These are phyloP conservation scores for Centropristis striata DNA, from an alignment of 2,113 vertebrate genomes.

Conservation along the genomic window DNA sequence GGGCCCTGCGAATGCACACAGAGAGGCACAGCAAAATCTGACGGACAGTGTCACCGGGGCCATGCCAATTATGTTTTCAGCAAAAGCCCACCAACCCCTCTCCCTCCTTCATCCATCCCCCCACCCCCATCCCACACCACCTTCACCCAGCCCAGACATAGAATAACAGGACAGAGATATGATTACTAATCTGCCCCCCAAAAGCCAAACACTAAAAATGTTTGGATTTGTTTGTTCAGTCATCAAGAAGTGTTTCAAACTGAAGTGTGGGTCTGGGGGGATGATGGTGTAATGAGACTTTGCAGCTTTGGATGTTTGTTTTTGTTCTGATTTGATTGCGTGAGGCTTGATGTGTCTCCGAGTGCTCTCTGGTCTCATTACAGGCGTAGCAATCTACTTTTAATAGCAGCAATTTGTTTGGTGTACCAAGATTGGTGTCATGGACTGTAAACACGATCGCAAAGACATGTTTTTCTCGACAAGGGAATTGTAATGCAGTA, in stretches of 20 bases:
- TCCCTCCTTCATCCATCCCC: conserved; percentile 48
- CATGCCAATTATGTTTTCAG: conserved; percentile 84
- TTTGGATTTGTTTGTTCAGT: conserved; percentile 80
- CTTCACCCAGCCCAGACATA: conserved; percentile 67
- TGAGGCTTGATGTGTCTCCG: conserved; percentile 69
- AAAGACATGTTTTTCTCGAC: conserved; percentile 22
- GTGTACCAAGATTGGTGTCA: conserved; percentile 42
- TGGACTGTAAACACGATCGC: conserved; percentile 30
- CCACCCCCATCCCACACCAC: conserved; percentile 22
- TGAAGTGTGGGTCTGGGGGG: conserved; percentile 61
- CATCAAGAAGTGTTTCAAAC: conserved; percentile 80
- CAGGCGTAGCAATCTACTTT: conserved; percentile 70
- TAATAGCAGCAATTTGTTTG: conserved; percentile 75
- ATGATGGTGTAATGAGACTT: conserved; percentile 71
- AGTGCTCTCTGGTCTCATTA: conserved; percentile 56
- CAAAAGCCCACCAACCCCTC: conserved; percentile 59
- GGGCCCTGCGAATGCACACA: conserved; percentile 72
- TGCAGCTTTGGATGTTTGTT: conserved; percentile 79
- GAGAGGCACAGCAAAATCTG: conserved; percentile 73
- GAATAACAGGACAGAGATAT: conserved; percentile 81
- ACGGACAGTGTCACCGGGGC: conserved; percentile 77
- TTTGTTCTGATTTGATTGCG: conserved; percentile 77
- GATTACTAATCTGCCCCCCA: conserved; percentile 77
- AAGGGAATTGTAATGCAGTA: conserved; percentile 22
- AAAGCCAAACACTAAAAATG: conserved; percentile 74